Evolutionary conservation across 2,797 vertebrate species (phyloP).

Genomic region (Etheostoma nigrum): DNA sequence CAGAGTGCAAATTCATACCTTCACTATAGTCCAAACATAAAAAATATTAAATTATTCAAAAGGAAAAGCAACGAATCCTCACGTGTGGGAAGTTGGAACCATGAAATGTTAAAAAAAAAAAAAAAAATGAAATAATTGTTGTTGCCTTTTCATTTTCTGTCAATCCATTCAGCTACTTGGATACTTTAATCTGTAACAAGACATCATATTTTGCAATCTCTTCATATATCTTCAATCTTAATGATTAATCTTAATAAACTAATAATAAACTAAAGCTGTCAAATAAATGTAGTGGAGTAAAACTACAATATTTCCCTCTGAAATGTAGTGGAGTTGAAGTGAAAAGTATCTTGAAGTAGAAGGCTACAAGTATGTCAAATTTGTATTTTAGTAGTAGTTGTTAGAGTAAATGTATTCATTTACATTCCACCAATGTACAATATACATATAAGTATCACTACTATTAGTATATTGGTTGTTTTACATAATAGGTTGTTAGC

Average conservation of each 20-base stretch:
- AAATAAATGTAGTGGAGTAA: not conserved
- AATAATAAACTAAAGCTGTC: too few relatives aligned
- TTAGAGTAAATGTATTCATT: slow-evolving; percentile 4
- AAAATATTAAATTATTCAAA: not conserved
- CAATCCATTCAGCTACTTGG: not conserved
- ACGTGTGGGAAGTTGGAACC: not conserved
- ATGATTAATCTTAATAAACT: too few relatives aligned
- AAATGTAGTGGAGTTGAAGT: not conserved
- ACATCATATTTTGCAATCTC: not conserved
- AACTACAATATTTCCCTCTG: not conserved
- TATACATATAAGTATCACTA: not conserved
- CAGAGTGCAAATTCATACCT: not conserved
- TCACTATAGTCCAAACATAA: not conserved
- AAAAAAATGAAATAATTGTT: not conserved
- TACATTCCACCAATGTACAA: slow-evolving; percentile 26
- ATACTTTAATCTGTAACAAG: not conserved
- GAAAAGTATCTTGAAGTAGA: not conserved
- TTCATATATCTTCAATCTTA: not conserved
- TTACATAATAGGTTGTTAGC: slow-evolving; percentile 6
- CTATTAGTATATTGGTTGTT: slow-evolving; percentile 8
- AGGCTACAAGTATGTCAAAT: too few relatives aligned
- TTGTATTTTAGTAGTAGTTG: too few relatives aligned
- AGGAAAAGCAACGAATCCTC: not conserved
- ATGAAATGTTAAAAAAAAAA: not conserved
- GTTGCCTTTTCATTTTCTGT: not conserved